Evolutionary conservation across 2,113 vertebrate genomes (phyloP).

Genomic region (Zosterops pallidus): DNA sequence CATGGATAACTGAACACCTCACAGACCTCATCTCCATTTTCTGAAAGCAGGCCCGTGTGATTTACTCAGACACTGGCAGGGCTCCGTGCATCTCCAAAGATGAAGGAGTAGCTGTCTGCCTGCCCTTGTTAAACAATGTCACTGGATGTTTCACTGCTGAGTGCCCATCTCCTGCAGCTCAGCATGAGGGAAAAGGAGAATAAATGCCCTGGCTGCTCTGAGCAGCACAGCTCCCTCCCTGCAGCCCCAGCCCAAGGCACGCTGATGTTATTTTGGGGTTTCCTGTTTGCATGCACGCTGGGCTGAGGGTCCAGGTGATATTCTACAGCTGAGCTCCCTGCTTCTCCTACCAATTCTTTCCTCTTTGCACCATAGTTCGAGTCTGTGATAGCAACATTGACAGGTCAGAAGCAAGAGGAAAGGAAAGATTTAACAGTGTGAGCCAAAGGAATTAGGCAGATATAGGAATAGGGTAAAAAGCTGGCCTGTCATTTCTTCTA

Average conservation of each 20-base stretch:
- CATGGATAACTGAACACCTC: neutral
- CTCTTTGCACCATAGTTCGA: rapidly evolving
- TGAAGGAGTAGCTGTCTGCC: neutral
- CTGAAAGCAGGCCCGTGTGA: neutral
- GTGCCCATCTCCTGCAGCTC: neutral
- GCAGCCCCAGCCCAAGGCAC: neutral
- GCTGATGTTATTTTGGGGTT: neutral
- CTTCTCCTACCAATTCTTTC: neutral
- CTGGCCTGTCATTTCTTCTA: too few species aligned
- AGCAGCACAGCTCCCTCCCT: neutral
- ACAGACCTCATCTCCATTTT: neutral
- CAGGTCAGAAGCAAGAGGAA: neutral
- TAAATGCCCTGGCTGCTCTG: neutral
- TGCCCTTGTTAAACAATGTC: neutral
- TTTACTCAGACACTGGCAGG: neutral
- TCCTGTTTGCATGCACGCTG: neutral
- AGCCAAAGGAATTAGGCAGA: neutral
- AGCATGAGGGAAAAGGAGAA: rapidly evolving
- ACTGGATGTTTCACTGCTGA: neutral
- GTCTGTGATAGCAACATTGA: neutral
- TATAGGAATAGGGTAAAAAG: too few species aligned
- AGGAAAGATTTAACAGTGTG: neutral
- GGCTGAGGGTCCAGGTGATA: neutral
- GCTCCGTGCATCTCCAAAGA: neutral
- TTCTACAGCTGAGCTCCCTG: neutral